Evolutionary conservation across 2,113 vertebrate species (phyloP), one percentile per base, ranked within the genome.

Genomic region (Festucalex cinctus): DNA sequence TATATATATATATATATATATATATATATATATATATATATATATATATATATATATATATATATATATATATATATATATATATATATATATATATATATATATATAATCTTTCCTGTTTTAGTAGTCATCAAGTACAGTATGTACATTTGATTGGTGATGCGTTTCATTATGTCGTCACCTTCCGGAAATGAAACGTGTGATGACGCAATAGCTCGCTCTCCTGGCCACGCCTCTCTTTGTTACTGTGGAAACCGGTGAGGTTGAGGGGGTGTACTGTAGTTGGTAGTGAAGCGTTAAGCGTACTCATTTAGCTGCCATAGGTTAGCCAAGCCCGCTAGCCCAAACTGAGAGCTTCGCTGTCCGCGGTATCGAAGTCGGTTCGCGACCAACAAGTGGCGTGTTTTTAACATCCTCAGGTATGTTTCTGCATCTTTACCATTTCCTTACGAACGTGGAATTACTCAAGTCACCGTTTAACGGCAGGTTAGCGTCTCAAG

Each of bases 191-290:
- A 9, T 61, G 36, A 22, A 51, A 39, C 20, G 35, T 43, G 3
- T 43, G 59, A 62, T 41, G 59, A 62, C 37, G 59, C 14, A 16
- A 16, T 6, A 14, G 10, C 20, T 7, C 1, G 20, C 36, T 0
- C 17, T 3, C 6, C 2, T 49, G 48, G 14, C 70, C 78, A 74
- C 82, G 75, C 77, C 81, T 53, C 73, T 46, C 76, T 70, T 77
- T 77, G 80, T 87, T 87, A 83, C 85, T 78, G 76, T 90, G 84
- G 83, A 81, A 86, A 89, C 85, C 76, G 64, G 17, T 73, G 81
- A 78, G 74, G 46, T 54, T 71, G 83, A 82, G 10, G 64, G 44
- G 19, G 9, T 16, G 48, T 65, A 46, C 37, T 24, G 13, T n/a
- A 16, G 19, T 14, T 39, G 36, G 71, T 68, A 65, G 69, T 24